Percentiles rank a stretch among this genome's conserved stretches.
These are phyloP conservation scores for Lepidotrigona ventralis DNA, from an alignment of 1,140 invertebrate genomes.

Conservation along the genomic window DNA sequence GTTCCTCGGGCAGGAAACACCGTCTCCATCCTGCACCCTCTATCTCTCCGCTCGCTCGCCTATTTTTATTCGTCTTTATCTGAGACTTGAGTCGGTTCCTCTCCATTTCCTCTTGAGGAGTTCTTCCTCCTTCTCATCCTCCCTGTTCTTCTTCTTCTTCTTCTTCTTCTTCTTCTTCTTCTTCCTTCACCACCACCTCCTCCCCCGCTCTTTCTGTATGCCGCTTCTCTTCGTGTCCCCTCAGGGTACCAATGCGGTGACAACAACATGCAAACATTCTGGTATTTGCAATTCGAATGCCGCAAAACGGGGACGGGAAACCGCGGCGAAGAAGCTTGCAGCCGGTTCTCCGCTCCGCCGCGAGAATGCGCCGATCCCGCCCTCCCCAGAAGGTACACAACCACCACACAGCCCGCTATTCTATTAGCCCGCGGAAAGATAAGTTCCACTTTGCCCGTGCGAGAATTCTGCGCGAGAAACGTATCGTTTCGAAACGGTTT, in stretches of 20 bases:
- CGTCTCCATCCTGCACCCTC: constrained; percentile 77
- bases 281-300: constrained; percentile 81
- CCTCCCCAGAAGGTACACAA: neutral
- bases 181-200: neutral
- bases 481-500: constrained; percentile 4
- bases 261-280: constrained; percentile 81
- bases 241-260: constrained; percentile 75
- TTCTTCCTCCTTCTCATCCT: constrained; percentile 54
- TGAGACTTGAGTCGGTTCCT: constrained; percentile 68
- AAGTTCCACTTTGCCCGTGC: constrained; percentile 40
- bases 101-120: constrained; percentile 67
- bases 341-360: constrained; percentile 29
- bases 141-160: constrained; percentile 14
- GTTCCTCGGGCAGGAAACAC: constrained; percentile 78
- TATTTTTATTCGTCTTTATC: constrained; percentile 77
- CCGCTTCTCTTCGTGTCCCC: constrained; percentile 49
- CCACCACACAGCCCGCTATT: constrained; percentile 52
- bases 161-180: constrained; percentile 10
- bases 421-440: constrained; percentile 59
- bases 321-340: constrained; percentile 56
- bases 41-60: constrained; percentile 72
- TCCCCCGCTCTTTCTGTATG: constrained; percentile 10
- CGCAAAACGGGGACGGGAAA: constrained; percentile 70
- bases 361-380: constrained; percentile 21
- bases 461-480: neutral